Evolutionary conservation across 30 jellyfish, hydroid and myxozoan genomes (phyloP), one percentile per base, ranked within the genome.

Genomic region (Aurelia aurita complex sp. Pacific): DNA sequence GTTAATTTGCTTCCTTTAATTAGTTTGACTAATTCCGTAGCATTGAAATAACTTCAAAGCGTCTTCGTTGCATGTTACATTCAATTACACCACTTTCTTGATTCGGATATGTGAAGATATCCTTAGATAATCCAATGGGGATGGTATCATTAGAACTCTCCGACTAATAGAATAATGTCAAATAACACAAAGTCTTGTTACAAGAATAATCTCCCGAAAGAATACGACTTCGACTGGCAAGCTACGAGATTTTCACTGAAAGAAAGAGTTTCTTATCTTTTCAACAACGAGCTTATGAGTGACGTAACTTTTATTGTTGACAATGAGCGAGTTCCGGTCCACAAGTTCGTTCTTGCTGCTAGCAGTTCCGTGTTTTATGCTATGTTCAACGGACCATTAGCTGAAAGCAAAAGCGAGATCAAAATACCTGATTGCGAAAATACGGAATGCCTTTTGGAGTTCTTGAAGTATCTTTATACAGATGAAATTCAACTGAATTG

Each of bases 291-390:
- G 16, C 32, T 60, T 51, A 82, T 82, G 91, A 82, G 91, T 46
- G 91, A 82, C 46, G 86, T 82, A 2, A 19, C 78, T 12, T 82
- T 82, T 61, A 40, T 82, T 18, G 91, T 82, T 55, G 46, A 76
- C 17, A 64, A 75, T 16, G 75, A 68, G 62, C 65, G 91, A 69
- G 82, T 82, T 15, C 85, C 91, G 2, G 91, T 76, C 6, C 91
- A 82, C 52, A 82, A 82, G 53, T 82, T 82, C 46, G 83, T 82
- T 57, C 91, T 82, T 61, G 82, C 91, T 1, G 74, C 91, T 3
- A 55, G 85, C 85, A 82, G 91, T 71, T 82, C 91, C 9, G 91
- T 82, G 61, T 82, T 82, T 40, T 82, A 43, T 72, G 85, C 91
- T 54, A 82, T 82, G 91, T 82, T 82, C 43, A 52, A 82, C 64